phyloP scores from a whole-genome alignment of 2,888 invertebrate genomes.

The Euproctis similis region DNA sequence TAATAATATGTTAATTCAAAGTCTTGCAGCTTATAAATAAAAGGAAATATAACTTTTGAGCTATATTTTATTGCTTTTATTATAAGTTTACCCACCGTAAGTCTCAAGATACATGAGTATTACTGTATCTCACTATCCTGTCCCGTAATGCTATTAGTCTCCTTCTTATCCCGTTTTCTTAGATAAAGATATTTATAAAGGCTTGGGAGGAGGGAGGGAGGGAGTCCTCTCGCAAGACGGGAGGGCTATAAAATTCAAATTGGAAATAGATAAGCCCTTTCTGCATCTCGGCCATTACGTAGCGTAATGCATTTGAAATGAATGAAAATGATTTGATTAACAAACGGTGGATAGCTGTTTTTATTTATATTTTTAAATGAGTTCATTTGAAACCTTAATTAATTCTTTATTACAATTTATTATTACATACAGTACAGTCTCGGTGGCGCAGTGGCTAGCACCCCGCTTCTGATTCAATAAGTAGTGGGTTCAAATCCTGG shows the following conservation, averaged over 20 bases:
- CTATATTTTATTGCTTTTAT: too few relatives aligned
- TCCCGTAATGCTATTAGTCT: not conserved
- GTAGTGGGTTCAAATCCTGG: too few relatives aligned
- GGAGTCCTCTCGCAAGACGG: not conserved
- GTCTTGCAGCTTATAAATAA: too few relatives aligned
- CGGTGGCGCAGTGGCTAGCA: too few relatives aligned
- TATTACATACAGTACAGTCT: too few relatives aligned
- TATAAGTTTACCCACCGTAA: too few relatives aligned
- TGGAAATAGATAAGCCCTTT: not conserved
- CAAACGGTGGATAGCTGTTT: not conserved
- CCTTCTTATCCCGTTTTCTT: not conserved
- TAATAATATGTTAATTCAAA: too few relatives aligned
- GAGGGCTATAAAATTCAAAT: not conserved
- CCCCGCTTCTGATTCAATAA: too few relatives aligned
- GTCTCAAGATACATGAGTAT: not conserved
- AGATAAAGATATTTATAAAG: not conserved
- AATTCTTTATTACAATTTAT: too few relatives aligned
- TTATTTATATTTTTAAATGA: not conserved
- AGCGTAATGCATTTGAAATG: constrained; percentile 1
- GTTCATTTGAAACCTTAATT: too few relatives aligned
- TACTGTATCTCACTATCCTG: not conserved
- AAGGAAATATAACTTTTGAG: too few relatives aligned
- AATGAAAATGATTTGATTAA: constrained; percentile 1
- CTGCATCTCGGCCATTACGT: not conserved
- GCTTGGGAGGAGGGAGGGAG: not conserved